phyloP scores from a whole-genome alignment of 2,113 vertebrate genomes.

The Machaerirhynchus nigripectus region DNA sequence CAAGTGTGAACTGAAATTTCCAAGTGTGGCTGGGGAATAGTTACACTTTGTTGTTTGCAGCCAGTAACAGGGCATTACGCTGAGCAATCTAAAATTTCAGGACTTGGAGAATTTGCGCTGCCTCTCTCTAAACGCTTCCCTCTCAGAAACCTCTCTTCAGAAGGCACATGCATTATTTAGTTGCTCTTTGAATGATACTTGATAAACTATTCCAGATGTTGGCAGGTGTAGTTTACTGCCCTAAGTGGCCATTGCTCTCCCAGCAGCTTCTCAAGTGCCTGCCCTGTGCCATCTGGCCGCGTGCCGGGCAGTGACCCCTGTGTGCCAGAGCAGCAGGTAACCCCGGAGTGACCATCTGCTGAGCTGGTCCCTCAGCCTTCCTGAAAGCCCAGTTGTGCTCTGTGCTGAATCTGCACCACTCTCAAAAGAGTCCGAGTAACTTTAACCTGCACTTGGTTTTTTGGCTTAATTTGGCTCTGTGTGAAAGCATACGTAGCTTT shows the following conservation, averaged over 20 bases:
- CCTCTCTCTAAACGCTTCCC: not conserved
- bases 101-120: not conserved
- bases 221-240: conserved; percentile 63
- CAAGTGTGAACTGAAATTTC: not conserved
- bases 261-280: not conserved
- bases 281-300: conserved; percentile 60
- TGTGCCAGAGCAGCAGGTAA: conserved; percentile 58
- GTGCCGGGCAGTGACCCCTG: not conserved
- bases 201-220: conserved; percentile 55
- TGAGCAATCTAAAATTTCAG: not conserved
- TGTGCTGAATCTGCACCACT: not conserved
- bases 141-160: not conserved
- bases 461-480: rapidly evolving
- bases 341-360: conserved; percentile 64
- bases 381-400: not conserved
- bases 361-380: not conserved
- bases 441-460: not conserved
- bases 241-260: not conserved
- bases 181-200: not conserved
- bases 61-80: rapidly evolving
- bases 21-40: not conserved
- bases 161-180: not conserved
- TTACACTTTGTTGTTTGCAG: not conserved
- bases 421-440: not conserved
- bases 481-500: not conserved